Evolutionary conservation across 35 echinoderm and acorn worm species (phyloP).

Genomic region (Lytechinus variegatus): DNA sequence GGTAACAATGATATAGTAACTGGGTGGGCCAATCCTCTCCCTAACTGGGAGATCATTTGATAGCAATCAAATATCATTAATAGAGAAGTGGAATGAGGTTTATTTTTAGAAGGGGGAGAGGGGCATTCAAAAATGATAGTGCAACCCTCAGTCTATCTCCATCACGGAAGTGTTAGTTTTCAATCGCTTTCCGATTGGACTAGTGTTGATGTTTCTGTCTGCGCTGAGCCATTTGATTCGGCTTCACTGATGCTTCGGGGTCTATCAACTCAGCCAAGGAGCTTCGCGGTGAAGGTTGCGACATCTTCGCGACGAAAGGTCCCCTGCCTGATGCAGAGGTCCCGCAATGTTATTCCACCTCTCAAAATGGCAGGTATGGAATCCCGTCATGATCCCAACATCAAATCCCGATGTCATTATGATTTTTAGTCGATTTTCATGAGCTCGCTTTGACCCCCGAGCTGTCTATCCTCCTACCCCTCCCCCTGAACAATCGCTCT

Average conservation of each 20-base stretch:
- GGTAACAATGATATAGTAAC: neutral
- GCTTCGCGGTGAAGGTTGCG: neutral
- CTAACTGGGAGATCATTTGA: neutral
- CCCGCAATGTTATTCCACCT: neutral
- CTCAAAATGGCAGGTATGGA: neutral
- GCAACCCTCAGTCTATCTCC: neutral
- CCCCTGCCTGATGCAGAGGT: neutral
- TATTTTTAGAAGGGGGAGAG: neutral
- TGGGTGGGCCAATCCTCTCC: neutral
- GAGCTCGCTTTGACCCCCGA: neutral
- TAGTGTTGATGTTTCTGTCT: slow-evolving; percentile 15
- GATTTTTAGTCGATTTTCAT: slow-evolving; percentile 13
- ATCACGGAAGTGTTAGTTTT: slow-evolving; percentile 49
- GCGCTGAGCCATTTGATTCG: neutral
- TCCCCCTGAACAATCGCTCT: neutral
- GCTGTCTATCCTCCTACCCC: neutral
- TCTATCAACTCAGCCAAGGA: neutral
- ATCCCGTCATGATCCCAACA: neutral
- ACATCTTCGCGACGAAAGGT: neutral
- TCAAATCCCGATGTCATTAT: neutral
- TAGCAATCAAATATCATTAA: neutral
- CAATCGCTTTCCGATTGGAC: slow-evolving; percentile 34
- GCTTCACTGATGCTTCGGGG: neutral
- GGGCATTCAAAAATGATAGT: neutral
- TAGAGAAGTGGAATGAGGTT: neutral